Evolutionary conservation across 2,797 vertebrate genomes (phyloP).

Genomic region (Esox masquinongy): DNA sequence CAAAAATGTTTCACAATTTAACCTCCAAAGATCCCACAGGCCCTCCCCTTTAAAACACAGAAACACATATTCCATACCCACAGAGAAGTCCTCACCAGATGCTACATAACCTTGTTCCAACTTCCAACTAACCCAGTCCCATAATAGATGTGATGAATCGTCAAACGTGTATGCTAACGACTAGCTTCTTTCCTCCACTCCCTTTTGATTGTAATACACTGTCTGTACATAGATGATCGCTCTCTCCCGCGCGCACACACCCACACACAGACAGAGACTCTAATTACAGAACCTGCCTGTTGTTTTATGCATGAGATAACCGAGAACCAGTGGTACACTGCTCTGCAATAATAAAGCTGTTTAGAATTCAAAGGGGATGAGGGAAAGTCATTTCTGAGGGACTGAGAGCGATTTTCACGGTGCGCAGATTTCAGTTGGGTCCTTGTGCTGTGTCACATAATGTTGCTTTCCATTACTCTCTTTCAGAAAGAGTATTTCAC

Average conservation of each 20-base stretch:
- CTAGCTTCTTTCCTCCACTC: neutral
- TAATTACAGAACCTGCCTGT: conserved; percentile 42
- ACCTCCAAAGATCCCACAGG: neutral
- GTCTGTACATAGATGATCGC: neutral
- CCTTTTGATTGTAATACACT: neutral
- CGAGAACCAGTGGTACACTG: conserved; percentile 13
- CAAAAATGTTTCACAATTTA: neutral
- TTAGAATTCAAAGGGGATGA: conserved; percentile 16
- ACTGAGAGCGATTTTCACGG: conserved; percentile 13
- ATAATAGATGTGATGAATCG: neutral
- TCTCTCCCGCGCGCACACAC: neutral
- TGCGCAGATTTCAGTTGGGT: neutral
- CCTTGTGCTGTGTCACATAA: neutral
- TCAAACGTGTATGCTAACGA: neutral
- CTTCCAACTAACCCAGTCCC: neutral
- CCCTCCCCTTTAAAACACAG: neutral
- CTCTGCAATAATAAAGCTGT: conserved; percentile 29
- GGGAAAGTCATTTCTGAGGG: conserved; percentile 21
- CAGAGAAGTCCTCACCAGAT: neutral
- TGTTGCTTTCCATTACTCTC: neutral
- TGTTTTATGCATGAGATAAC: conserved; percentile 41
- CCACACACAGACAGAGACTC: neutral
- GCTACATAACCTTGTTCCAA: neutral
- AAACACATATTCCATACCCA: neutral
- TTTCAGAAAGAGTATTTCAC: conserved; percentile 27